A percentile compares a stretch with the other conserved stretches of the same genome.
phyloP scores from a whole-genome alignment of 2,888 invertebrate species.

The Alentia gelatinosa region DNA sequence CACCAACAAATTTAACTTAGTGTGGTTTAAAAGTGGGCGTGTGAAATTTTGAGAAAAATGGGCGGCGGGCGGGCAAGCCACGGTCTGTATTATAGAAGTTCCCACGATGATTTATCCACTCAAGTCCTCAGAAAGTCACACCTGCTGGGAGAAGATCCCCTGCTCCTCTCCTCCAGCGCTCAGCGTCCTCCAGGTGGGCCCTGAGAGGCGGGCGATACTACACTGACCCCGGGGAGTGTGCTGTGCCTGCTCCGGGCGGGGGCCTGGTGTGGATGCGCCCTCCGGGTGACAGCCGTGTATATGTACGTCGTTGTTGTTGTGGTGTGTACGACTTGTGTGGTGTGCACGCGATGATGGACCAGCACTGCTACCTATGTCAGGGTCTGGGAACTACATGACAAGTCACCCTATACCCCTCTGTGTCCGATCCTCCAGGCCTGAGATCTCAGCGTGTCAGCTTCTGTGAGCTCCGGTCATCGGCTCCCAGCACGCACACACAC shows the following conservation, averaged over 20 bases:
- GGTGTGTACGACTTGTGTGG: too few relatives aligned
- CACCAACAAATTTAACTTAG: too few relatives aligned
- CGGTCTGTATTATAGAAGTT: too few relatives aligned
- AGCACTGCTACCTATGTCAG: background rate
- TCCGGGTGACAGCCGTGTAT: background rate
- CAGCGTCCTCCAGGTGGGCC: background rate
- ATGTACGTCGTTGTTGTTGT: too few relatives aligned
- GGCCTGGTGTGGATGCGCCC: background rate
- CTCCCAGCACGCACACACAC: background rate
- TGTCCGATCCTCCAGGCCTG: background rate
- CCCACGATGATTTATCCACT: too few relatives aligned
- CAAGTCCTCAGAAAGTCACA: too few relatives aligned
- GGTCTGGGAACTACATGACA: background rate
- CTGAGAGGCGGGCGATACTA: background rate
- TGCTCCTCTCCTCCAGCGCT: background rate
- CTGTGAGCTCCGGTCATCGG: background rate
- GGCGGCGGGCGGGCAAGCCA: too few relatives aligned
- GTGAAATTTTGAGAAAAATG: too few relatives aligned
- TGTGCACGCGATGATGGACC: background rate
- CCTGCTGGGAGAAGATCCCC: background rate
- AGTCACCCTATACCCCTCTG: background rate
- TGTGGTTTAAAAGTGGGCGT: too few relatives aligned
- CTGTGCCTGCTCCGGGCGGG: background rate
- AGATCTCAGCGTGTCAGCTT: background rate
- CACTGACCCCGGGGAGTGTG: background rate